Base-by-base conservation (phyloP, 1,140 invertebrate genomes). In the Chrysomallon squamiferum region DNA sequence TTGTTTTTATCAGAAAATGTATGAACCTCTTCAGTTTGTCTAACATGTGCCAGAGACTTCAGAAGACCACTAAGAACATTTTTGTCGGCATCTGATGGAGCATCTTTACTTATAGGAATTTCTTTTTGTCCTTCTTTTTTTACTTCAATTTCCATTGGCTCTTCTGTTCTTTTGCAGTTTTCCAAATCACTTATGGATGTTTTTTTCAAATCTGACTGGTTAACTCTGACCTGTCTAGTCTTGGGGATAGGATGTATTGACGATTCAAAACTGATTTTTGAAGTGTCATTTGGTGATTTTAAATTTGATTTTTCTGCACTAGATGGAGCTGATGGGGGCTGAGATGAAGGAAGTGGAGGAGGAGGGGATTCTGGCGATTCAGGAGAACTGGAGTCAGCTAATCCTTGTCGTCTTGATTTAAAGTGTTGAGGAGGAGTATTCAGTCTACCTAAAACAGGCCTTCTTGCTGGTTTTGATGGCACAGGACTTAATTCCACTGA, bases 341-440 rank as follows among this genome's bases (percentile, higher is more conserved):
- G 57, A 13, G 59, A 45, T 13, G 61, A 58, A 3, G 62, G 59
- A 32, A 69, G 38, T 15, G 66, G 63, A 35, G 71, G 71, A 41
- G 67, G 71, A 11, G 61, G 63, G 27, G 45, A 29, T 35, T 56
- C 54, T 25, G 43, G n/a, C 30, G 59, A 38, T 38, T 38, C 35
- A 38, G 35, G 15, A 38, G 35, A 38, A 38, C 35, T 38, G 15
- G 35, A 38, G 15, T 5, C 15, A 38, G 5, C 15, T 15, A 38
- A 38, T 15, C 5, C 6, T 5, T 38, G 35, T 38, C 15, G 35
- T 38, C 35, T 15, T 7, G 35, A 5, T 38, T 38, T 38, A 38
- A 38, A 38, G 5, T 7, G 35, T 38, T 38, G 35, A 38, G 35
- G 35, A 38, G 35, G 35, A 38, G 35, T 38, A 7, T 38, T 38